Percentiles rank a stretch among this genome's conserved stretches.
These are phyloP conservation scores for Pogonocichla stellata DNA, from an alignment of 2,113 vertebrate genomes.

Conservation along the genomic window DNA sequence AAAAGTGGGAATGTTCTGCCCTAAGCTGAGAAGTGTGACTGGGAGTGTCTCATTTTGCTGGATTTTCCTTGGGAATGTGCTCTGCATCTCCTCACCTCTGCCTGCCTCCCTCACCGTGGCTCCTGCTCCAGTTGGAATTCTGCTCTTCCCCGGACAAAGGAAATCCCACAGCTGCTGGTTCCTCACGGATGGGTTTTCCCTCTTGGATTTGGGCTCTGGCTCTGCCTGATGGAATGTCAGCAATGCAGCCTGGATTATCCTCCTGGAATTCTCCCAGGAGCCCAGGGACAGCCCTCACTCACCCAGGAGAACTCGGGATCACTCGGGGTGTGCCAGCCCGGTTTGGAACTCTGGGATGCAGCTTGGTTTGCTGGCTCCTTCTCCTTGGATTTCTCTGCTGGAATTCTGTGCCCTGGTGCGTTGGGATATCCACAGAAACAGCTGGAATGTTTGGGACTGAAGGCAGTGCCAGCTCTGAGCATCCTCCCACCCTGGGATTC, in stretches of 20 bases:
- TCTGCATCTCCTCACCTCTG: not conserved
- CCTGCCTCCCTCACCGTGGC: not conserved
- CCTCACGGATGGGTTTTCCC: fast-evolving
- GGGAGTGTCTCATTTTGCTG: not conserved
- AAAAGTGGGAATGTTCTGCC: not conserved
- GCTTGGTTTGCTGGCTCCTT: not conserved
- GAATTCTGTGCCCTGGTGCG: not conserved
- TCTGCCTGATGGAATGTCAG: not conserved
- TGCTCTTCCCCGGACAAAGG: not conserved
- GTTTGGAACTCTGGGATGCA: not conserved
- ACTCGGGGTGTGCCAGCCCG: fast-evolving
- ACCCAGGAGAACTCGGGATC: not conserved
- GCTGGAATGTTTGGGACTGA: not conserved
- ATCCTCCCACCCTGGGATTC: not conserved
- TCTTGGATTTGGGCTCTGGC: not conserved
- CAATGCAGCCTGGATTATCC: not conserved
- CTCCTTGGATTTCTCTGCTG: not conserved
- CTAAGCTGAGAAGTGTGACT: fast-evolving
- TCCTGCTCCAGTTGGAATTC: not conserved
- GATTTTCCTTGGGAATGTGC: not conserved
- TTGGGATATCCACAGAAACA: no score
- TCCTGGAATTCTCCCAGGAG: not conserved
- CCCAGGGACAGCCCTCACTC: not conserved
- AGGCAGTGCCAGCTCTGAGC: not conserved
- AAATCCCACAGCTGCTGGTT: no score